Evolutionary conservation across 1,140 invertebrate species (phyloP).

Genomic region (Drosophila murphyi): DNA sequence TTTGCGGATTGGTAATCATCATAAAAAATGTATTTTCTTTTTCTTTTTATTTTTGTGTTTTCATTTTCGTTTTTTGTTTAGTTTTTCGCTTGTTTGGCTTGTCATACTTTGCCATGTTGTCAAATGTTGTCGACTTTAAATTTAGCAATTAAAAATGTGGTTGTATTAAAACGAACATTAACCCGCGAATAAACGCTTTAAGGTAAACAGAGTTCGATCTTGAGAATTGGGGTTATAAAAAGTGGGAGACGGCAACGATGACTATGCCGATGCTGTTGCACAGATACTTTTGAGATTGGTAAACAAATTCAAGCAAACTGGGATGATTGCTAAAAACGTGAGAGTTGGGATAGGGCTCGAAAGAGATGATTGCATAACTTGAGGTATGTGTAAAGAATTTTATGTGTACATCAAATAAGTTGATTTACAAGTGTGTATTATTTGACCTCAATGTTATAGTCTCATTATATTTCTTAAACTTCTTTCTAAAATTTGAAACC

Average conservation of each 20-base stretch:
- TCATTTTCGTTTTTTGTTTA: constrained; percentile 27
- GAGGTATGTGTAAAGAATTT: neutral
- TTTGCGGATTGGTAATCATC: constrained; percentile 72
- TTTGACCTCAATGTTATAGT: too few species aligned
- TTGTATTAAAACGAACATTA: constrained; percentile 67
- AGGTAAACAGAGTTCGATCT: constrained; percentile 22
- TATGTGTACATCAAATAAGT: too few species aligned
- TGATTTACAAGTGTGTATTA: too few species aligned
- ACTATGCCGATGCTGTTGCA: constrained; percentile 16
- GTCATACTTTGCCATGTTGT: constrained; percentile 61
- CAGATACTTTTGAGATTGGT: neutral
- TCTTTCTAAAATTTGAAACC: too few species aligned
- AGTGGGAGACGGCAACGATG: constrained; percentile 32
- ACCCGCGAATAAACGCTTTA: constrained; percentile 42
- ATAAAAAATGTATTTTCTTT: constrained; percentile 52
- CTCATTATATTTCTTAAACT: too few species aligned
- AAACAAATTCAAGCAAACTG: constrained; percentile 6
- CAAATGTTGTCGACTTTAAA: constrained; percentile 76
- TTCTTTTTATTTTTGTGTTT: constrained; percentile 8
- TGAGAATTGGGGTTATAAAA: constrained; percentile 49
- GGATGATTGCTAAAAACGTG: neutral
- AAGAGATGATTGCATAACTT: neutral
- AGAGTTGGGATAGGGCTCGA: neutral
- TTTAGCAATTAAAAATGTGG: constrained; percentile 73
- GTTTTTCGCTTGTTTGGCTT: constrained; percentile 35